Percentiles rank a stretch among this genome's conserved stretches.
Evolutionary conservation across 2,797 vertebrate species (phyloP).

Genomic region (Thunnus albacares): DNA sequence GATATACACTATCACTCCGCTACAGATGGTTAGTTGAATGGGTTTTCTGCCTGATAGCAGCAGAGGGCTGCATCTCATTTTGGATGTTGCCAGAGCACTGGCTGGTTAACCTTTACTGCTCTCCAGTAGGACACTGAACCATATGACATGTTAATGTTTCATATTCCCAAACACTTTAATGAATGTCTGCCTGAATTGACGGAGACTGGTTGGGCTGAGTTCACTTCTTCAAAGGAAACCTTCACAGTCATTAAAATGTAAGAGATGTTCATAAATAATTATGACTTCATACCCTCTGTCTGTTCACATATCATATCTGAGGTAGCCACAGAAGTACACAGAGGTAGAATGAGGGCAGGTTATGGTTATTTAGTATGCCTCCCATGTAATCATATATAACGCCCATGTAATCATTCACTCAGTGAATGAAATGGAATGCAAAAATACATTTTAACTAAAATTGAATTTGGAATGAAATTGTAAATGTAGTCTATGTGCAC

Average conservation of each 20-base stretch:
- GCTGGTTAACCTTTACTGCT: constrained; percentile 51
- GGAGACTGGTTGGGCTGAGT: constrained; percentile 22
- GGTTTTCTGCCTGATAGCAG: constrained; percentile 15
- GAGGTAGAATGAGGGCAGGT: constrained; percentile 8
- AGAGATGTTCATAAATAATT: constrained; percentile 42
- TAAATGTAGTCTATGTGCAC: not conserved
- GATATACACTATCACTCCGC: constrained; percentile 33
- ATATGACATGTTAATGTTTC: constrained; percentile 57
- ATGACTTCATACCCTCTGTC: constrained; percentile 36
- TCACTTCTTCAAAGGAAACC: constrained; percentile 35
- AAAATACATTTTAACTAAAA: constrained; percentile 1
- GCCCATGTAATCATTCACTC: constrained; percentile 29
- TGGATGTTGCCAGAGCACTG: constrained; percentile 24
- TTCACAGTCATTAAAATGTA: constrained; percentile 49
- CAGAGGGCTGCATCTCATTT: constrained; percentile 47
- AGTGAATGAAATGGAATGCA: constrained; percentile 10
- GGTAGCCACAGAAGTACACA: constrained; percentile 8
- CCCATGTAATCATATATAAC: not conserved
- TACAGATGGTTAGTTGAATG: constrained; percentile 40
- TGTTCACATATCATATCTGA: constrained; percentile 41
- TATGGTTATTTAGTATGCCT: constrained; percentile 33
- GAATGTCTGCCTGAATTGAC: constrained; percentile 22
- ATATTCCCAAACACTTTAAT: constrained; percentile 41
- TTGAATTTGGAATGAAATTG: not conserved
- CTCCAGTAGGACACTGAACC: constrained; percentile 19